Percentiles rank a stretch among this genome's conserved stretches.
These are phyloP conservation scores for Hyphantria cunea DNA, from an alignment of 1,140 invertebrate genomes.

Conservation along the genomic window DNA sequence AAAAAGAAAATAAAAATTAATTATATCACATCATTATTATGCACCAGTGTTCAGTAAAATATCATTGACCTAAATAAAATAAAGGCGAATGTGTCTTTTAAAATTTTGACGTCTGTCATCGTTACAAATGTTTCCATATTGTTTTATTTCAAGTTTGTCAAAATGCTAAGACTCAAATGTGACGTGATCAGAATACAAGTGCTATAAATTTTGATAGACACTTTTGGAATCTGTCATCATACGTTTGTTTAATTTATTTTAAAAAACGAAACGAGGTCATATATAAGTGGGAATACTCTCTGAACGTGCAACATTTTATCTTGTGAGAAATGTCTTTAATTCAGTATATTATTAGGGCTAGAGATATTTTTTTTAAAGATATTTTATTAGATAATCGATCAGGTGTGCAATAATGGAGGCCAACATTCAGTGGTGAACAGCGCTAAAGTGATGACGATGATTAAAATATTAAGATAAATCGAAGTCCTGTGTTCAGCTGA, in stretches of 20 bases:
- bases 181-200: constrained; percentile 9
- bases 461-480: too few species aligned
- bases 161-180: constrained; percentile 5
- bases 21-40: too few species aligned
- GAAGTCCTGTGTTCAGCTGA: too few species aligned
- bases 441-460: too few species aligned
- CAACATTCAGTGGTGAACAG: too few species aligned
- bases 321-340: too few species aligned
- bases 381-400: too few species aligned
- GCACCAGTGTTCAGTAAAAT: constrained; percentile 5
- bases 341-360: too few species aligned
- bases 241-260: constrained; percentile 8
- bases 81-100: not conserved
- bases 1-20: too few species aligned
- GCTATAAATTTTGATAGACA: constrained; percentile 13
- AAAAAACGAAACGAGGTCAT: constrained; percentile 8
- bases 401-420: too few species aligned
- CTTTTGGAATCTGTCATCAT: constrained; percentile 6
- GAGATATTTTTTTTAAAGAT: too few species aligned
- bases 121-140: constrained; percentile 2
- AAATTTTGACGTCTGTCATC: constrained; percentile 16
- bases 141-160: constrained; percentile 3
- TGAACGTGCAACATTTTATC: not conserved
- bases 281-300: not conserved
- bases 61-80: constrained; percentile 16